Evolutionary conservation across 2,113 vertebrate species (phyloP), one percentile per base, ranked within the genome.

Genomic region (Atractosteus spatula): DNA sequence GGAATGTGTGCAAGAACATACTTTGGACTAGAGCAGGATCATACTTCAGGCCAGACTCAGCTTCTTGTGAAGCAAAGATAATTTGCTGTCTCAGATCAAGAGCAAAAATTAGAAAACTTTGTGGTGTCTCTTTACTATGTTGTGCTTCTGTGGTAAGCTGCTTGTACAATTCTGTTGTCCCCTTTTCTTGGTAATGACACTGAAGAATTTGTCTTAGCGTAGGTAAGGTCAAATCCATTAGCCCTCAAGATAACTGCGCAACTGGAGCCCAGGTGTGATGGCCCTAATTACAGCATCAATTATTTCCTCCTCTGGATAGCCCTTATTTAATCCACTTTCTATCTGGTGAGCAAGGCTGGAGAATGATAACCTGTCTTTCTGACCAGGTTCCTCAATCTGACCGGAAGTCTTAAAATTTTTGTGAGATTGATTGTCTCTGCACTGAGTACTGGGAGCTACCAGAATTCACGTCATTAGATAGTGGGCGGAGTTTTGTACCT

Each of bases 21-120:
- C 70, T 76, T 55, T 79, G 71, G 2, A 75, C 71, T 6, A 74
- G 57, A n/a, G 73, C 69, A 42, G 54, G 0, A 57, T 57, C 71
- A 0, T 73, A 81, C 29, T 63, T 81, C 5, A 79, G 41, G 3
- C 72, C 70, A 10, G 55, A 56, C 11, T 69, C 55, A 3, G 44
- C 72, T 72, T 51, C 71, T 11, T 78, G 74, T 71, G 73, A 80
- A 0, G 74, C 74, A 43, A 72, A 55, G 8, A 69, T 0, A 14
- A 78, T 10, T 43, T 72, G 55, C 55, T 80, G 77, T 41, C 75
- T 77, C 3, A 80, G 41, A n/a, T 80, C 73, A 74, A 80, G 75
- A 0, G 64, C 64, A 62, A 45, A 0, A 2, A 74, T 3, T 17
- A 80, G 7, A 57, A 83, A 79, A 71, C 75, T 64, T 0, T 74